Evolutionary conservation across 2,113 vertebrate species (phyloP).

Genomic region (Micronisus gabar): DNA sequence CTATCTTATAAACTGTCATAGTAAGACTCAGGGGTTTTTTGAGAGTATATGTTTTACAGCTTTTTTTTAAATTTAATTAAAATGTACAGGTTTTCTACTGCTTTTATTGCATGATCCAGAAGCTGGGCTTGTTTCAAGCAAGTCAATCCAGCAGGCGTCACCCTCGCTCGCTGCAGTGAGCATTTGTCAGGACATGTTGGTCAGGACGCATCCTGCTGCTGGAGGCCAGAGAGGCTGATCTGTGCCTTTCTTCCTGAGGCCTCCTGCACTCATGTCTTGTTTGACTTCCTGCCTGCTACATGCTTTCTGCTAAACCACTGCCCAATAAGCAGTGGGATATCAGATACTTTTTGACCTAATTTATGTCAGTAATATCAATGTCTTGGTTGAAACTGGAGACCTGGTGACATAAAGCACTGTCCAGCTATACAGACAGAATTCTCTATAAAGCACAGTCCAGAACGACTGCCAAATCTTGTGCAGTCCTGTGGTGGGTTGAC

Average conservation of each 20-base stretch:
- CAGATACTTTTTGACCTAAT: background rate
- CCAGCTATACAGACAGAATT: background rate
- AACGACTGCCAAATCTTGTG: background rate
- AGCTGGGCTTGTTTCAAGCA: background rate
- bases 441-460: background rate
- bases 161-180: fast-evolving
- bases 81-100: background rate
- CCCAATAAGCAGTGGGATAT: fast-evolving
- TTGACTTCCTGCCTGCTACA: background rate
- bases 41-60: background rate
- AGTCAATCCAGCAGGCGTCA: slow-evolving; percentile 41
- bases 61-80: background rate
- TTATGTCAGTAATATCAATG: background rate
- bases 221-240: background rate
- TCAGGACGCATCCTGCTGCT: fast-evolving
- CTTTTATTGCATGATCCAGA: background rate
- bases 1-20: background rate
- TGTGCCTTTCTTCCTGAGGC: background rate
- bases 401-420: background rate
- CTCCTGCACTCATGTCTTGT: fast-evolving
- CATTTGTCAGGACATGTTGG: fast-evolving
- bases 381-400: background rate
- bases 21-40: background rate
- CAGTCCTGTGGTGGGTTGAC: background rate
- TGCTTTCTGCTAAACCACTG: fast-evolving